Conservation (phyloP, 1,140 invertebrate genomes). For the Dermatophagoides farinae region DNA sequence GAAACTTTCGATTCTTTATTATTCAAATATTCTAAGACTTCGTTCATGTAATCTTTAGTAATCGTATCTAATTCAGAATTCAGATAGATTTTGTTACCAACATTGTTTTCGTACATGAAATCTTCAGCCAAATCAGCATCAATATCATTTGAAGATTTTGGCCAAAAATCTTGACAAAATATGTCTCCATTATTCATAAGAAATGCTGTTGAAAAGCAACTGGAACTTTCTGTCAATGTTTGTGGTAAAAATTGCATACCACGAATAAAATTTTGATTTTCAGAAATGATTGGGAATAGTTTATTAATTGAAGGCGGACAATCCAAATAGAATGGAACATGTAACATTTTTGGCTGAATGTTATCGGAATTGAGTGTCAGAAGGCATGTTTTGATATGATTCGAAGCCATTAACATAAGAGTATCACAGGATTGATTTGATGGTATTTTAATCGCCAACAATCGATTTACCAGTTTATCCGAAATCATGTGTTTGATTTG, state of each 20-base stretch:
- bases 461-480: background rate
- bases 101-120: background rate
- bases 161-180: constrained; percentile 6
- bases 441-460: background rate
- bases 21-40: too few relatives aligned
- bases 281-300: background rate
- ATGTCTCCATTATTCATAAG: constrained; percentile 7
- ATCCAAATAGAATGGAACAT: background rate
- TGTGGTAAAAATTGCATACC: background rate
- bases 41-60: background rate
- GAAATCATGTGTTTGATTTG: constrained; percentile 5
- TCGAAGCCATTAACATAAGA: background rate
- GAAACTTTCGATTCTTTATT: too few relatives aligned
- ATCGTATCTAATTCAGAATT: background rate
- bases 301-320: background rate
- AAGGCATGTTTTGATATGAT: background rate
- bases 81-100: background rate
- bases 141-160: background rate
- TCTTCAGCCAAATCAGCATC: background rate
- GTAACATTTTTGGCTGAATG: background rate
- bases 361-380: background rate
- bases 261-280: background rate
- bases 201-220: background rate
- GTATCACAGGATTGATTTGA: background rate
- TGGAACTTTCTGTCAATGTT: background rate